These are phyloP conservation scores for Pinctada fucata DNA, from an alignment of 2,888 invertebrate genomes.

Conservation along the genomic window DNA sequence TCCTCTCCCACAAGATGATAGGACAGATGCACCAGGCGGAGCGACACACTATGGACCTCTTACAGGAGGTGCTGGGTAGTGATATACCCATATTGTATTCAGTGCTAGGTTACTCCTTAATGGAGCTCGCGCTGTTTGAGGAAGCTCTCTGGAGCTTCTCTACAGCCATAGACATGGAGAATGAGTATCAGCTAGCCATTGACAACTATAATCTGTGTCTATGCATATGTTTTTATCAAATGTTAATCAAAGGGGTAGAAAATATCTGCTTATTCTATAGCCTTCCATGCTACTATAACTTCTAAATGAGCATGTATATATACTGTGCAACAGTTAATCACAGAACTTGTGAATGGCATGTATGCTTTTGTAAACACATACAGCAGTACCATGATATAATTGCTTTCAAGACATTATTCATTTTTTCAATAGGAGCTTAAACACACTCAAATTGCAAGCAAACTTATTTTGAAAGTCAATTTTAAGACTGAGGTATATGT, in stretches of 20 bases:
- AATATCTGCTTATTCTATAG: constrained; percentile 45
- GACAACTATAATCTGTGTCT: constrained; percentile 72
- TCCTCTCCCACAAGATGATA: constrained; percentile 71
- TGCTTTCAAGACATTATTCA: too few relatives aligned
- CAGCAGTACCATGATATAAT: too few relatives aligned
- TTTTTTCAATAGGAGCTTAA: too few relatives aligned
- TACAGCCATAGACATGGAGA: constrained; percentile 64
- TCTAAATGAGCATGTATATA: not conserved
- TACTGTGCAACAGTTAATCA: too few relatives aligned
- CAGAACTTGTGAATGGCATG: too few relatives aligned
- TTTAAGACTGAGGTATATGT: too few relatives aligned
- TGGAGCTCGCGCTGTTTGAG: constrained; percentile 71
- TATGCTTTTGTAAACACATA: too few relatives aligned
- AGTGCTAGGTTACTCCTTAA: constrained; percentile 72
- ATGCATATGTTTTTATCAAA: constrained; percentile 54
- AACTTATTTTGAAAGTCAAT: too few relatives aligned
- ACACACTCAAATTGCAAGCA: too few relatives aligned
- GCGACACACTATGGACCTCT: constrained; percentile 61
- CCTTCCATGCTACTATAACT: constrained; percentile 13
- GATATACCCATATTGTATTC: constrained; percentile 68
- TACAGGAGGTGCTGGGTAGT: constrained; percentile 62
- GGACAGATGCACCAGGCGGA: constrained; percentile 66
- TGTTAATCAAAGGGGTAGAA: constrained; percentile 57
- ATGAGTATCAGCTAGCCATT: constrained; percentile 67
- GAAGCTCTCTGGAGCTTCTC: constrained; percentile 71